Conservation (phyloP, 2,113 vertebrate genomes). For the Mustelus asterias region DNA sequence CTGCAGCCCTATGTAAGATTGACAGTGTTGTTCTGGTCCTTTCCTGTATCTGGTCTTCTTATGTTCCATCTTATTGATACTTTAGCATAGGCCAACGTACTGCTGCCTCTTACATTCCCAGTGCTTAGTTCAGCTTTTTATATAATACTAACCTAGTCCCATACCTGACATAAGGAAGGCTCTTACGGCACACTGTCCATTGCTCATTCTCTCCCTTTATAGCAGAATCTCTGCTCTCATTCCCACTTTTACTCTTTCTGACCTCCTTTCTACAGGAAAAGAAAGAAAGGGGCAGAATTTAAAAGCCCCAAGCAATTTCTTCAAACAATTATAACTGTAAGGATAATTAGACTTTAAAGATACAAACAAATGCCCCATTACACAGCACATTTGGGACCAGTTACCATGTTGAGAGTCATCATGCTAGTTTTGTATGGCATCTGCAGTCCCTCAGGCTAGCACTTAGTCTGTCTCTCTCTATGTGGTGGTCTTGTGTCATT, state of each 20-base stretch:
- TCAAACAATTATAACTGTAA: background rate
- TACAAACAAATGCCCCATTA: background rate
- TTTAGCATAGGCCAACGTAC: background rate
- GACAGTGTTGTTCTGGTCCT: background rate
- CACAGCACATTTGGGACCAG: background rate
- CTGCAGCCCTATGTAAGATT: background rate
- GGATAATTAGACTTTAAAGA: constrained; percentile 4
- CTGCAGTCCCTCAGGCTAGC: background rate
- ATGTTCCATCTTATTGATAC: background rate
- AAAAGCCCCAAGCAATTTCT: background rate
- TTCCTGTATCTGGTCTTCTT: background rate
- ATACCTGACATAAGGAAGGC: background rate
- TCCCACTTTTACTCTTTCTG: constrained; percentile 2
- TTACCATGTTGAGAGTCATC: background rate
- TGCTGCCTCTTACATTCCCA: background rate
- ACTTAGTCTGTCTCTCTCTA: background rate
- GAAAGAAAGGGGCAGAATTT: background rate
- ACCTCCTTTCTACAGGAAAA: background rate
- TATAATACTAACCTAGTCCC: background rate
- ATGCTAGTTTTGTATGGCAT: background rate
- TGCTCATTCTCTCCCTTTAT: background rate
- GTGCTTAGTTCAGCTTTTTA: background rate
- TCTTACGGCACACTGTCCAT: background rate
- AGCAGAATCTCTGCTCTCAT: background rate
- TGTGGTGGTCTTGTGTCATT: background rate